Percentiles rank a stretch among this genome's conserved stretches.
These are phyloP conservation scores for zebrafish (Danio rerio) DNA, from an alignment of 2,113 vertebrate species.

Conservation along the genomic window DNA sequence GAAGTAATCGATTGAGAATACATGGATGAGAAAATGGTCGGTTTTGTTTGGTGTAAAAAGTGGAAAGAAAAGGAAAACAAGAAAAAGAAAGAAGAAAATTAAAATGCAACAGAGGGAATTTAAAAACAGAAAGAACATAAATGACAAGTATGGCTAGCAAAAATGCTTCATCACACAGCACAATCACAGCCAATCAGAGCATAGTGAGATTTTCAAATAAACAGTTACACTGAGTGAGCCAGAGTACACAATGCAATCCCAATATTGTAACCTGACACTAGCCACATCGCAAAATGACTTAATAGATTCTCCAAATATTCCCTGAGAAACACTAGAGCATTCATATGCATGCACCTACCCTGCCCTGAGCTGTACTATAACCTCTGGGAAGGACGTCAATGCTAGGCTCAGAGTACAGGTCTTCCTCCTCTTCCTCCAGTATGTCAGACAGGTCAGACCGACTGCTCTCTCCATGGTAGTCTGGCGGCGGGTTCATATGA, in stretches of 20 bases:
- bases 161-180: not conserved
- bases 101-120: conserved; percentile 35
- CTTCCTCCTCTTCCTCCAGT: conserved; percentile 94
- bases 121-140: conserved; percentile 36
- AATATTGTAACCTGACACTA: not conserved
- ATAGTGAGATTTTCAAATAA: too few relatives aligned
- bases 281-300: not conserved
- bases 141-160: not conserved
- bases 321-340: not conserved
- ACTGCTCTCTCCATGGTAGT: conserved; percentile 85
- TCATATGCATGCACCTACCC: conserved; percentile 75
- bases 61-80: conserved; percentile 56
- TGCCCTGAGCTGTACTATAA: conserved; percentile 71
- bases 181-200: not conserved
- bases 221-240: not conserved
- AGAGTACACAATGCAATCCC: not conserved
- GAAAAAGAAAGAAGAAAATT: conserved; percentile 48
- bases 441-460: conserved; percentile 96
- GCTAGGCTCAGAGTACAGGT: conserved; percentile 79
- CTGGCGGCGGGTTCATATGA: conserved; percentile 69
- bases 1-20: conserved; percentile 46
- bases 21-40: conserved; percentile 54
- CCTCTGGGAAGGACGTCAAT: conserved; percentile 66
- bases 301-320: not conserved
- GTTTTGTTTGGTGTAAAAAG: conserved; percentile 62